phyloP scores from a whole-genome alignment of 2,888 invertebrate genomes.

The Hypena proboscidalis region DNA sequence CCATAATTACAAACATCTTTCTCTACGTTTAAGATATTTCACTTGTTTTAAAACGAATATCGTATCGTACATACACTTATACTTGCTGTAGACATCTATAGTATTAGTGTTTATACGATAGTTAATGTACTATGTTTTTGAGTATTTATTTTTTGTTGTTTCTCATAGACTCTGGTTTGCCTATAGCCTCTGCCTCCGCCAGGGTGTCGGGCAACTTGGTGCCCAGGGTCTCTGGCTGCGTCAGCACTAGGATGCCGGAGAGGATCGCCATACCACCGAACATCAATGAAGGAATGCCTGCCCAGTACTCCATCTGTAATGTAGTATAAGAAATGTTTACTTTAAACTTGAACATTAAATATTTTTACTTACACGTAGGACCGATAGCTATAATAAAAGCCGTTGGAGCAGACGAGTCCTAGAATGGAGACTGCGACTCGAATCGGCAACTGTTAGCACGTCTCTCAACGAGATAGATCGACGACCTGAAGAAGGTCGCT shows the following conservation, averaged over 20 bases:
- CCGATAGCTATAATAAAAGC: not conserved
- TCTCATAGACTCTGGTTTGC: slow-evolving; percentile 40
- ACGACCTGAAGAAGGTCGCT: too few relatives aligned
- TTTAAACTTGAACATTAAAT: not conserved
- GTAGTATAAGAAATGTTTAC: not conserved
- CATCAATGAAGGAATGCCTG: slow-evolving; percentile 77
- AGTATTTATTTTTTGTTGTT: not conserved
- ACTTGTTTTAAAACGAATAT: too few relatives aligned
- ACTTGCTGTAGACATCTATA: too few relatives aligned
- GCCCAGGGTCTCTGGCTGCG: slow-evolving; percentile 86
- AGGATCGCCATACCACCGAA: slow-evolving; percentile 80
- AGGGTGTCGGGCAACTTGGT: slow-evolving; percentile 85
- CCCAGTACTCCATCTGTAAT: slow-evolving; percentile 59
- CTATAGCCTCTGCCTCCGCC: slow-evolving; percentile 80
- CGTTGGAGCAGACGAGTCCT: too few relatives aligned
- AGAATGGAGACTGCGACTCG: too few relatives aligned
- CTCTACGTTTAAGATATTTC: too few relatives aligned
- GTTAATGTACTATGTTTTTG: not conserved
- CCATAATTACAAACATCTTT: too few relatives aligned
- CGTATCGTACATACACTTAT: too few relatives aligned
- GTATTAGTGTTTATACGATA: too few relatives aligned
- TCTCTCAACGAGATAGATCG: too few relatives aligned
- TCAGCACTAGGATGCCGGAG: slow-evolving; percentile 80
- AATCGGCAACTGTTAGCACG: too few relatives aligned
- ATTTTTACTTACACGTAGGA: slow-evolving; percentile 74